phyloP scores from a whole-genome alignment of 1,140 invertebrate species.

The Psilanteris sp. region DNA sequence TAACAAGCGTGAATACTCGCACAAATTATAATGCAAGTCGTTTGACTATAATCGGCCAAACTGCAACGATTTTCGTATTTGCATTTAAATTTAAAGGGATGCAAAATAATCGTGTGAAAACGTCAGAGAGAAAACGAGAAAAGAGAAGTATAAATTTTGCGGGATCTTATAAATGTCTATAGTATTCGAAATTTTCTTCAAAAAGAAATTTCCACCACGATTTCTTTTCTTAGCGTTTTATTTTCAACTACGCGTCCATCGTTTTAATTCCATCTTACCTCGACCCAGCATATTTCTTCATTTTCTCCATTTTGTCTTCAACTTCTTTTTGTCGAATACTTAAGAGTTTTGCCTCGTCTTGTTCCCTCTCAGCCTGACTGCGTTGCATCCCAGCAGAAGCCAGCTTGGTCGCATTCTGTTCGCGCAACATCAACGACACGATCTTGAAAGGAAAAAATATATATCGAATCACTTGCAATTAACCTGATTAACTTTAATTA shows the following conservation, averaged over 20 bases:
- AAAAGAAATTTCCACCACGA: constrained; percentile 29
- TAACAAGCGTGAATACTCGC: neutral
- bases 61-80: constrained; percentile 15
- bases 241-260: constrained; percentile 43
- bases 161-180: constrained; percentile 52
- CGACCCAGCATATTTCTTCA: constrained; percentile 83
- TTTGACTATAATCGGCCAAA: constrained; percentile 26
- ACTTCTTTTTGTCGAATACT: constrained; percentile 84
- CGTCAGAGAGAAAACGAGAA: neutral
- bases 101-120: constrained; percentile 28
- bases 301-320: constrained; percentile 80
- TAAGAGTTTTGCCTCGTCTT: constrained; percentile 89
- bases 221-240: constrained; percentile 40
- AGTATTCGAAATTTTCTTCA: constrained; percentile 41
- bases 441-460: constrained; percentile 79
- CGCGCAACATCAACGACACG: constrained; percentile 87
- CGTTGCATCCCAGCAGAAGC: constrained; percentile 88
- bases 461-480: constrained; percentile 50
- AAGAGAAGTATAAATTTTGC: constrained; percentile 9
- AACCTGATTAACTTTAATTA: constrained; percentile 32
- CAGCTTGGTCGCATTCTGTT: constrained; percentile 90
- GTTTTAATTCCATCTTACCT: constrained; percentile 79
- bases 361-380: constrained; percentile 88
- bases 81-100: constrained; percentile 24
- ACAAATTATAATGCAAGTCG: constrained; percentile 22